Base-by-base conservation (phyloP, 2,113 vertebrate genomes). In the Nesospiza acunhae region DNA sequence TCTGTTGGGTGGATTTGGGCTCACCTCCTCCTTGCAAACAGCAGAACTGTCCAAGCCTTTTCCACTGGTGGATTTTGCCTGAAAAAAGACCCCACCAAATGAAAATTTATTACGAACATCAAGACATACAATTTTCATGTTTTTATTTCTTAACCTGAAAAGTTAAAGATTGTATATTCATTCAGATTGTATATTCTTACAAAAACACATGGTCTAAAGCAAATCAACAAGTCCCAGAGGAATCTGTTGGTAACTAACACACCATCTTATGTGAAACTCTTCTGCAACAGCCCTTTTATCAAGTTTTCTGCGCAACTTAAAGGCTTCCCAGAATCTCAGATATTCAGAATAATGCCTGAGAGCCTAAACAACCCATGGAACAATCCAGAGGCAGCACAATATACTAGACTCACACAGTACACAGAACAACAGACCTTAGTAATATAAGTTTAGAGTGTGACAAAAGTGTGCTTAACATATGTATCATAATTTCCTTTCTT, bases 31-130 rank as follows among this genome's bases (percentile, higher is more conserved):
- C 56, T 90, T 95, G 76, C 92, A 96, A 37, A 49, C 82, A 50
- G 85, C 94, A 90, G 94, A 97, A 88, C 97, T 96, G 47, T 96
- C 87, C 7, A 94, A 95, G 31, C 82, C 95, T 95, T 96, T 97
- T 28, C 89, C 96, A 82, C 55, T 75, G 64, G 95, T 64, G 93
- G 95, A 88, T 41, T 93, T 97, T 15, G 84, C 94, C 99, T 99
- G 92, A n/a, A 70, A 87, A 87, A 94, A 92, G 39, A 89, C 2
- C 2, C 13, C 79, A 89, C 2, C 64, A 74, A 95, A 60, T 11
- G 56, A 85, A 75, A 87, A 68, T 55, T 46, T 53, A 33, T 50
- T 58, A 86, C 1, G 1, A 60, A 20, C 33, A 83, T 56, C 30
- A 93, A 86, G 76, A 90, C 0, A 5, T 37, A 78, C 3, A 62